A percentile compares a stretch with the other conserved stretches of the same genome.
Evolutionary conservation across 2,113 vertebrate species (phyloP).

Genomic region (Silurus asotus): DNA sequence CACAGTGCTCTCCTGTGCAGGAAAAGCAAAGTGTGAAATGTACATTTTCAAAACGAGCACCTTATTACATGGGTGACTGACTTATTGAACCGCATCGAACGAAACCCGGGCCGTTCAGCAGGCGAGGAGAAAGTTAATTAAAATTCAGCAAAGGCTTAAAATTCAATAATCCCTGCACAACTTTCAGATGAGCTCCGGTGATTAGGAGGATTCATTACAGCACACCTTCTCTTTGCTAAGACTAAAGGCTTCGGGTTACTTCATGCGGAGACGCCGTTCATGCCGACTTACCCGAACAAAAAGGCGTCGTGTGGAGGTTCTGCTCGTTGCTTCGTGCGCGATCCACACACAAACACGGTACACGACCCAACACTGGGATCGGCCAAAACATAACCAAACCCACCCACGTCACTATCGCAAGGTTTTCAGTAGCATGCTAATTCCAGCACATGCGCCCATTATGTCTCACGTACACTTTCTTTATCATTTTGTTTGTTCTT

Average conservation of each 20-base stretch:
- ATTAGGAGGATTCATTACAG: conserved; percentile 82
- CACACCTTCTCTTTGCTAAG: conserved; percentile 63
- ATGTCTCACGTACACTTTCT: not conserved
- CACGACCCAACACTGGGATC: not conserved
- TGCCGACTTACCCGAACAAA: not conserved
- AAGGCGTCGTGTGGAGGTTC: not conserved
- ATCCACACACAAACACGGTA: not conserved
- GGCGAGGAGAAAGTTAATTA: conserved; percentile 83
- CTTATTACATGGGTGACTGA: conserved; percentile 87
- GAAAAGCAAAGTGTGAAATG: conserved; percentile 60
- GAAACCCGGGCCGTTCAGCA: conserved; percentile 74
- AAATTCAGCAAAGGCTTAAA: conserved; percentile 84
- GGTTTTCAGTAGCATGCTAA: not conserved
- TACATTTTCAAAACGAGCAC: conserved; percentile 79
- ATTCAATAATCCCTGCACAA: conserved; percentile 88
- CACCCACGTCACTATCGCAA: not conserved
- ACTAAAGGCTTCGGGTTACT: not conserved
- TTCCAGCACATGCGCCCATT: not conserved
- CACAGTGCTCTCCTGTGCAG: not conserved
- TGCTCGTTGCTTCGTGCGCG: not conserved
- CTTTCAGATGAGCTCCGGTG: conserved; percentile 79
- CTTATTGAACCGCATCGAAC: conserved; percentile 87
- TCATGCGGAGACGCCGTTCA: not conserved
- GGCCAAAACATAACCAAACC: not conserved
- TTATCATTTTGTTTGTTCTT: no score